Conservation (phyloP, 2,113 vertebrate genomes). For the Eulacestoma nigropectus region DNA sequence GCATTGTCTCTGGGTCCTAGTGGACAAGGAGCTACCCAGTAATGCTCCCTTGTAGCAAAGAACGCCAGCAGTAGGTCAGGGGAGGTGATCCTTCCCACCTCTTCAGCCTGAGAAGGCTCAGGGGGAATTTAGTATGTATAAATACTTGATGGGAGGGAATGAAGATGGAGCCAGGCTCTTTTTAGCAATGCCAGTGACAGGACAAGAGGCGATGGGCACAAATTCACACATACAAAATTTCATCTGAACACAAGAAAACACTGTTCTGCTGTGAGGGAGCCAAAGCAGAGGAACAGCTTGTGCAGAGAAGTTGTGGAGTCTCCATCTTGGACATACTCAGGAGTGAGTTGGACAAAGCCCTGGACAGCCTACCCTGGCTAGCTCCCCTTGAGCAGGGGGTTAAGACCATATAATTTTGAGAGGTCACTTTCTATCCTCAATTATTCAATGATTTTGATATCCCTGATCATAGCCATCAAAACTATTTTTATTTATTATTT, state of each 20-base stretch:
- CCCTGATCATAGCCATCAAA: not conserved
- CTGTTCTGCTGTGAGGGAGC: not conserved
- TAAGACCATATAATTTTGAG: not conserved
- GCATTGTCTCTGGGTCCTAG: fast-evolving
- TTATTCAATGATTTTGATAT: not conserved
- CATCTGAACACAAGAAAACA: not conserved
- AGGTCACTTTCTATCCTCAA: not conserved
- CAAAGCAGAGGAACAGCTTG: not conserved
- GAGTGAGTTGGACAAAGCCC: not conserved
- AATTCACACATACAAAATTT: not conserved
- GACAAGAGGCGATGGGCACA: not conserved
- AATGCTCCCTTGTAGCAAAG: not conserved
- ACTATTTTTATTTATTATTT: not conserved
- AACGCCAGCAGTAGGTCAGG: not conserved
- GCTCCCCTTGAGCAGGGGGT: not conserved
- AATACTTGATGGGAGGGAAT: not conserved
- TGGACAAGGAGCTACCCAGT: not conserved
- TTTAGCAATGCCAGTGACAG: not conserved
- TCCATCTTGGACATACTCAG: not conserved
- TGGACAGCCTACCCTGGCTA: too few relatives aligned
- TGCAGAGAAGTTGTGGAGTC: not conserved
- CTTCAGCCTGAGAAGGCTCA: not conserved
- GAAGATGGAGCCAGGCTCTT: not conserved
- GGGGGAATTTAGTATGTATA: not conserved
- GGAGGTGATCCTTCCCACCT: not conserved